phyloP scores from a whole-genome alignment of 2,113 vertebrate genomes.

The Hippocampus guttulatus region DNA sequence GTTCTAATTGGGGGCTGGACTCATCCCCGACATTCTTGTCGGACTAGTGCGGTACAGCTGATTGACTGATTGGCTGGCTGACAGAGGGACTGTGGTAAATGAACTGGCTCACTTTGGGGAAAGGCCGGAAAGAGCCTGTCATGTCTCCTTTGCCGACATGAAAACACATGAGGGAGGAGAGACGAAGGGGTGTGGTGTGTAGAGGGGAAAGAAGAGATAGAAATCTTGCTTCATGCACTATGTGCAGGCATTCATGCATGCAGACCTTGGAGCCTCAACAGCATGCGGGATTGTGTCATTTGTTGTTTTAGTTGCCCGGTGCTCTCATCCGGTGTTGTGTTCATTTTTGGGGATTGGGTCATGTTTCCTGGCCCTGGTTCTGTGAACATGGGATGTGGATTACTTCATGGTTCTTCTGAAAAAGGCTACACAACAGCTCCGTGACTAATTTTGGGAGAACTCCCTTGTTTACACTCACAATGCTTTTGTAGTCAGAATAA shows the following conservation, averaged over 20 bases:
- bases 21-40: constrained; percentile 46
- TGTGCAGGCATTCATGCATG: constrained; percentile 38
- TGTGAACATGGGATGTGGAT: constrained; percentile 17
- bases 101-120: constrained; percentile 46
- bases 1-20: constrained; percentile 28
- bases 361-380: constrained; percentile 20
- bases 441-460: constrained; percentile 1
- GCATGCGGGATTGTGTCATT: constrained; percentile 28
- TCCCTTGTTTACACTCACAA: not conserved
- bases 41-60: constrained; percentile 51
- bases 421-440: constrained; percentile 17
- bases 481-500: not conserved
- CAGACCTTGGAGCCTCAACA: constrained; percentile 18
- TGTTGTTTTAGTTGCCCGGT: constrained; percentile 33
- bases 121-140: constrained; percentile 64
- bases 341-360: constrained; percentile 28
- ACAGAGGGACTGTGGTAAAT: constrained; percentile 51
- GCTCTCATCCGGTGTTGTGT: constrained; percentile 25
- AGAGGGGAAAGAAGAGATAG: constrained; percentile 12
- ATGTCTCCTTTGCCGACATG: constrained; percentile 55
- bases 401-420: constrained; percentile 26
- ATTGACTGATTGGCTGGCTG: constrained; percentile 40
- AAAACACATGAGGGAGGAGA: constrained; percentile 42
- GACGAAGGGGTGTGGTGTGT: constrained; percentile 6
- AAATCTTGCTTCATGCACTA: constrained; percentile 25